Evolutionary conservation across 2,797 vertebrate genomes (phyloP).

Genomic region (Staurois parvus): DNA sequence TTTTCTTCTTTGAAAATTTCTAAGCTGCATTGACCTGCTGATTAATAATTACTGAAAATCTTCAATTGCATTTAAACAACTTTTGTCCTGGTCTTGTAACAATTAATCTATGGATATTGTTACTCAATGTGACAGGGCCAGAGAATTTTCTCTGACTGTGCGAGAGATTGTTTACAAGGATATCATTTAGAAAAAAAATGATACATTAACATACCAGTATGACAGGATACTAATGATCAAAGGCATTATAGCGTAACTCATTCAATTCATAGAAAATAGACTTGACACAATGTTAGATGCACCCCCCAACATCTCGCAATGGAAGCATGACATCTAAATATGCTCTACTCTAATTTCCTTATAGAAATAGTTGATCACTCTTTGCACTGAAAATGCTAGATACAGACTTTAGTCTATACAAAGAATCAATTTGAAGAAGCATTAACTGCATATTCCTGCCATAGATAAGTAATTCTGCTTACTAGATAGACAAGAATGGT

Average conservation of each 20-base stretch:
- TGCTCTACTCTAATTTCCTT: neutral
- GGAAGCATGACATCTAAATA: neutral
- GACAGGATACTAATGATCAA: neutral
- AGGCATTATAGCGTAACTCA: neutral
- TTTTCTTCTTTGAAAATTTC: too few relatives aligned
- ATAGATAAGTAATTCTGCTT: constrained; percentile 3
- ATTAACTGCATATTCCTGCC: neutral
- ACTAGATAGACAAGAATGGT: neutral
- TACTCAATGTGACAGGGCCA: neutral
- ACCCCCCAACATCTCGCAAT: too few relatives aligned
- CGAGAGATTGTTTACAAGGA: too few relatives aligned
- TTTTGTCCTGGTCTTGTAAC: too few relatives aligned
- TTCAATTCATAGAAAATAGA: neutral
- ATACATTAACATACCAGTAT: neutral
- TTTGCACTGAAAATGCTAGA: neutral
- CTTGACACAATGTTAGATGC: neutral
- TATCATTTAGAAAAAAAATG: neutral
- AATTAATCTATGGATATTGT: too few relatives aligned
- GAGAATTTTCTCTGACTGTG: neutral
- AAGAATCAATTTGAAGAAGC: neutral
- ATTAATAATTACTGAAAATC: too few relatives aligned
- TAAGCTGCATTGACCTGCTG: too few relatives aligned
- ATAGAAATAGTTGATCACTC: neutral
- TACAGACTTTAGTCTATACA: neutral
- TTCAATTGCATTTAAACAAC: too few relatives aligned